Evolutionary conservation across 1,140 invertebrate genomes (phyloP).

Genomic region (Globodera ellingtonae): DNA sequence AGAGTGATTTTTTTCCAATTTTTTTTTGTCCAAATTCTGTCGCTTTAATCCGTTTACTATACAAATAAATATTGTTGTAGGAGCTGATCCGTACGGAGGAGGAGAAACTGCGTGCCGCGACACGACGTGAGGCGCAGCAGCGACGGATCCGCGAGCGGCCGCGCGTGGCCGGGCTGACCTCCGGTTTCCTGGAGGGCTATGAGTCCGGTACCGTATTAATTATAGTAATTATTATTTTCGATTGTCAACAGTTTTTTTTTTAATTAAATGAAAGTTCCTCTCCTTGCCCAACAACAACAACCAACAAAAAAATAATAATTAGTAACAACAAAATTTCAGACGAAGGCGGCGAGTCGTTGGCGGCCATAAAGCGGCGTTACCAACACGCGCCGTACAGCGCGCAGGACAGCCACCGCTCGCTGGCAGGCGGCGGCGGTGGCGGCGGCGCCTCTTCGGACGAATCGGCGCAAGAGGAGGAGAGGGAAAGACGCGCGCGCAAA

Average conservation of each 20-base stretch:
- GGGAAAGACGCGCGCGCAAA: slow-evolving; percentile 19
- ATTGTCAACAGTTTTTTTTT: too few relatives aligned
- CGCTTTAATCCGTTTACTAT: too few relatives aligned
- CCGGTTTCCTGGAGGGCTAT: slow-evolving; percentile 52
- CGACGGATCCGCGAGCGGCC: slow-evolving; percentile 44
- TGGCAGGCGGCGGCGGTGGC: background rate
- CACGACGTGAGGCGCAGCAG: slow-evolving; percentile 53
- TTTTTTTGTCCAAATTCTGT: background rate
- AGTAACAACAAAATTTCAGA: slow-evolving; percentile 33
- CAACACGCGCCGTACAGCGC: slow-evolving; percentile 30
- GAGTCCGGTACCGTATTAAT: slow-evolving; percentile 47
- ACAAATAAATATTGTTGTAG: slow-evolving; percentile 35
- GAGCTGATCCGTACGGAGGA: slow-evolving; percentile 61
- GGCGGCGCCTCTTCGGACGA: slow-evolving; percentile 15
- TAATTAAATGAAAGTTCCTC: too few relatives aligned
- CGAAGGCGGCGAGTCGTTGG: slow-evolving; percentile 46
- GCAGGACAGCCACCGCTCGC: background rate
- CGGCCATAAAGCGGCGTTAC: slow-evolving; percentile 48
- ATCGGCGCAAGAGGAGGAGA: slow-evolving; percentile 33
- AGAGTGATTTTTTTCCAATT: slow-evolving; percentile 11
- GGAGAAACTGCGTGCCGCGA: slow-evolving; percentile 56
- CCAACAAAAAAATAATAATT: too few relatives aligned
- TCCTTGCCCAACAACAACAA: too few relatives aligned
- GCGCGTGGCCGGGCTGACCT: slow-evolving; percentile 32
- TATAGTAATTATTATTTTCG: background rate